A percentile compares a stretch with the other conserved stretches of the same genome.
Evolutionary conservation across 35 echinoderm and acorn worm genomes (phyloP).

Genomic region (Stichopus chloronotus): DNA sequence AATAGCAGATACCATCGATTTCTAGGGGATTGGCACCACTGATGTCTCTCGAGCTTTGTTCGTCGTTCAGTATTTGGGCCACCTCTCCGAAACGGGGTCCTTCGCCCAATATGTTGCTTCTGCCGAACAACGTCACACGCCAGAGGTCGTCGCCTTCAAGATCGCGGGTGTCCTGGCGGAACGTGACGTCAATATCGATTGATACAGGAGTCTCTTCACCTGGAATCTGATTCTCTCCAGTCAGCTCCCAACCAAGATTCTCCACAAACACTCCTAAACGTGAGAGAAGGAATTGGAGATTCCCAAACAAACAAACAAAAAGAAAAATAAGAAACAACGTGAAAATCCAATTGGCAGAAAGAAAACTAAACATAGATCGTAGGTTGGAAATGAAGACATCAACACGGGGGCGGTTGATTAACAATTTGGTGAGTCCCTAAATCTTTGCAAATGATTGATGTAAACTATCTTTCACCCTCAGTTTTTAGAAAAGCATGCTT

Average conservation of each 20-base stretch:
- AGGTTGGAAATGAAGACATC: no score
- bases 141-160: slow-evolving; percentile 69
- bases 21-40: slow-evolving; percentile 35
- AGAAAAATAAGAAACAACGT: no score
- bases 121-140: slow-evolving; percentile 77
- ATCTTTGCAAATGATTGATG: no score
- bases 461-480: no score
- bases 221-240: slow-evolving; percentile 54
- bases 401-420: no score
- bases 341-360: no score
- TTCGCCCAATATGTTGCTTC: slow-evolving; percentile 54
- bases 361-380: no score
- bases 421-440: no score
- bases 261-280: slow-evolving; percentile 74
- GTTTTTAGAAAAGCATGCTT: no score
- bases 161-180: slow-evolving; percentile 43
- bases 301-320: no score
- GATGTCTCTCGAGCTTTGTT: slow-evolving; percentile 40
- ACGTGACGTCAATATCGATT: slow-evolving; percentile 66
- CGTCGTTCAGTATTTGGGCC: slow-evolving; percentile 60
- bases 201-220: slow-evolving; percentile 69
- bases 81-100: slow-evolving; percentile 68
- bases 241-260: slow-evolving; percentile 58
- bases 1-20: slow-evolving; percentile 51
- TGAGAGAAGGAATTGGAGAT: not conserved